Percentiles rank a stretch among this genome's conserved stretches.
These are phyloP conservation scores for Apodemia mormo DNA, from an alignment of 2,888 invertebrate genomes.

Conservation along the genomic window DNA sequence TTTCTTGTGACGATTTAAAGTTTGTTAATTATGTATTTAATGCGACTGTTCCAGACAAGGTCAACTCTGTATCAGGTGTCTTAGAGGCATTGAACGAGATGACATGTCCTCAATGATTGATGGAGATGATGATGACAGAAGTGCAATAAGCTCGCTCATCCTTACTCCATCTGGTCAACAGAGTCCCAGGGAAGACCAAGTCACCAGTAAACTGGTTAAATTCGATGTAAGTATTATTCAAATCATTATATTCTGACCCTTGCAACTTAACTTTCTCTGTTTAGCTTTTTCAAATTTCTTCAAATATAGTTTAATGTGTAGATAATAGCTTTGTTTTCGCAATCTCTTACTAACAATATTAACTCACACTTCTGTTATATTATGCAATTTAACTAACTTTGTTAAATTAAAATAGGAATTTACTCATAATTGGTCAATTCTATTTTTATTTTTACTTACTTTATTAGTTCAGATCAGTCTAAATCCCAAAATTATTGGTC, in stretches of 20 bases:
- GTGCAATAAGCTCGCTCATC: slow-evolving; percentile 81
- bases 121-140: slow-evolving; percentile 87
- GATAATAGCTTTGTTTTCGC: slow-evolving; percentile 28
- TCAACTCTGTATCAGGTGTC: slow-evolving; percentile 90
- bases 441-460: not conserved
- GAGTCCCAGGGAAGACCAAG: slow-evolving; percentile 69
- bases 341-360: slow-evolving; percentile 50
- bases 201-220: slow-evolving; percentile 76
- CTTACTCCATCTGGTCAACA: slow-evolving; percentile 67
- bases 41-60: slow-evolving; percentile 84
- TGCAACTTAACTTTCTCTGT: slow-evolving; percentile 45
- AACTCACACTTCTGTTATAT: slow-evolving; percentile 58
- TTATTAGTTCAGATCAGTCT: not conserved
- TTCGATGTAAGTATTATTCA: slow-evolving; percentile 78
- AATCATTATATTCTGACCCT: slow-evolving; percentile 41
- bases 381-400: slow-evolving; percentile 62
- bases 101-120: slow-evolving; percentile 85
- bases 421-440: not conserved
- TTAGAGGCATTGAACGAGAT: slow-evolving; percentile 84
- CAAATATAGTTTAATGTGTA: slow-evolving; percentile 37
- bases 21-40: not conserved
- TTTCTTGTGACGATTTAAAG: not conserved
- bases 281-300: slow-evolving; percentile 36
- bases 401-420: slow-evolving; percentile 42
- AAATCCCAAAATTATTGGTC: not conserved